Evolutionary conservation across 2,888 invertebrate species (phyloP).

Genomic region (Dilophus febrilis): DNA sequence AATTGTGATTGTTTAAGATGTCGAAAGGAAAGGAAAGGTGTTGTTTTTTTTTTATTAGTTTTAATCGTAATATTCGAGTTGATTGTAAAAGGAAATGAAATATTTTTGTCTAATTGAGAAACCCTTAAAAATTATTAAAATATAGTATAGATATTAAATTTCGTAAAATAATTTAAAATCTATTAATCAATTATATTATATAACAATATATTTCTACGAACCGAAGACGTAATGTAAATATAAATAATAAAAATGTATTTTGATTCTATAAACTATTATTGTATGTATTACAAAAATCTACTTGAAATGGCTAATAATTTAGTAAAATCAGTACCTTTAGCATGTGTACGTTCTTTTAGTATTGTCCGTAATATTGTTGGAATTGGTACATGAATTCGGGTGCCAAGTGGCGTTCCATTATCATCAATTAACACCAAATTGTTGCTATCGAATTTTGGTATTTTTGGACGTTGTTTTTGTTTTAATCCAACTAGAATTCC

Average conservation of each 20-base stretch:
- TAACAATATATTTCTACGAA: neutral
- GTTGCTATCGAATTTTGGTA: conserved; percentile 87
- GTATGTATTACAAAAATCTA: conserved; percentile 50
- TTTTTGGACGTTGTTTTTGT: conserved; percentile 58
- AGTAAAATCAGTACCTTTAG: conserved; percentile 79
- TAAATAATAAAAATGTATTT: no score
- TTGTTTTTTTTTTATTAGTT: no score
- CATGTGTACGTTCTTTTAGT: conserved; percentile 58
- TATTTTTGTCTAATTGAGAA: no score
- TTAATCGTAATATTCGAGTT: no score
- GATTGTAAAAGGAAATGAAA: no score
- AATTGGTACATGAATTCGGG: conserved; percentile 86
- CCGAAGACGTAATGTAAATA: no score
- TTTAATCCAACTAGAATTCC: conserved; percentile 80
- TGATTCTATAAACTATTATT: no score
- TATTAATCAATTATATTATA: neutral
- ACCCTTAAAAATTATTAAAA: no score
- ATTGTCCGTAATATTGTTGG: conserved; percentile 76
- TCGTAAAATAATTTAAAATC: neutral
- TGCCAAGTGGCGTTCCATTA: conserved; percentile 85
- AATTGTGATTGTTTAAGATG: no score
- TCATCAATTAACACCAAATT: conserved; percentile 94
- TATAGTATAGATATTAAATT: neutral
- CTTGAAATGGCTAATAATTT: conserved; percentile 82
- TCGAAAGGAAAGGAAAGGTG: no score